A percentile compares a stretch with the other conserved stretches of the same genome.
phyloP scores from a whole-genome alignment of 2,888 invertebrate species.

The Sipunculus nudus region DNA sequence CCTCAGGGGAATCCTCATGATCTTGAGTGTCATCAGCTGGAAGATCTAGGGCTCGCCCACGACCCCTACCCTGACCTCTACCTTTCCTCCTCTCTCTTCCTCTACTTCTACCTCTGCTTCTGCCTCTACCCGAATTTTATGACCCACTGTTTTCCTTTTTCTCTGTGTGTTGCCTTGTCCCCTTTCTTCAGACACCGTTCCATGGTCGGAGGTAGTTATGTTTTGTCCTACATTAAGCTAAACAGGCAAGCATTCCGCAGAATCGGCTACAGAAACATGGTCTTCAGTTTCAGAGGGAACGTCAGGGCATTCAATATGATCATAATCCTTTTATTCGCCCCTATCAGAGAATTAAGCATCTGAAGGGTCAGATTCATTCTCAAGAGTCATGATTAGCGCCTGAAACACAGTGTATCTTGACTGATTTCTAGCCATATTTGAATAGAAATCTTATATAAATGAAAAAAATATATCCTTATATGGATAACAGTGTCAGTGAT shows the following conservation, averaged over 20 bases:
- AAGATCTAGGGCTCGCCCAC: background rate
- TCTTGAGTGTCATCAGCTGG: background rate
- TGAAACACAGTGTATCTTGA: no score
- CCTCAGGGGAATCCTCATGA: background rate
- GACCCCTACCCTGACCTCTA: background rate
- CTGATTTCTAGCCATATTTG: no score
- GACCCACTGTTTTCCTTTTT: no score
- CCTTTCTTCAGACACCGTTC: background rate
- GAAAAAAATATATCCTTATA: no score
- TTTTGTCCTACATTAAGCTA: background rate
- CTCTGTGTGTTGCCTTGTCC: no score
- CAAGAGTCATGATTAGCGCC: background rate
- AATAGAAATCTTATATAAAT: no score
- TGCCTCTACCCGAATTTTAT: no score
- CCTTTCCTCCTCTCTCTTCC: background rate
- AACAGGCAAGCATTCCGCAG: background rate
- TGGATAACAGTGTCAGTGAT: no score
- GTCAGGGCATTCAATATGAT: background rate
- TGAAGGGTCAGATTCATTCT: background rate
- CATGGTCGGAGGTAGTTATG: background rate
- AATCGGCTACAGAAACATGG: background rate
- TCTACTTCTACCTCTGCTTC: background rate
- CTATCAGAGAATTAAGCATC: background rate
- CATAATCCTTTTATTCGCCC: background rate
- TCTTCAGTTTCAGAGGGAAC: background rate